Conservation (phyloP, 2,113 vertebrate species). For the Enhydra lutris region DNA sequence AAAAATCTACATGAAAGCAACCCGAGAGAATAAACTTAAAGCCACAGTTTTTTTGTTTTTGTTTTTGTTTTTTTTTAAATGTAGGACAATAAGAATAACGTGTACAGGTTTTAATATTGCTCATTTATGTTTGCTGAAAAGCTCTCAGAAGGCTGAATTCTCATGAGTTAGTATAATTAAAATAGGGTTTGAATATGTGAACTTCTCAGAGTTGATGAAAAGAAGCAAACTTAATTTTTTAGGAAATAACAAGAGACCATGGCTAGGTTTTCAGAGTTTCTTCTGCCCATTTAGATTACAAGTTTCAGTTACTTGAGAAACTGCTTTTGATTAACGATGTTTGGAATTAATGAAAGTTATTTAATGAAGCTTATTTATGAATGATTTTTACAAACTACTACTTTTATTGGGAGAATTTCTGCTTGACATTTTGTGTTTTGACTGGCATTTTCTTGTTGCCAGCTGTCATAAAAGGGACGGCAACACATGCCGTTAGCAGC, state of each 20-base stretch:
- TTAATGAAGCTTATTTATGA: conserved; percentile 68
- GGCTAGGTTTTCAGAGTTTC: background rate
- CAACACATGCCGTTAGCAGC: conserved; percentile 79
- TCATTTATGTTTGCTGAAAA: background rate
- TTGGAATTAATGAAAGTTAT: conserved; percentile 45
- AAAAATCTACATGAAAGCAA: background rate
- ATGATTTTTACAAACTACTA: conserved; percentile 73
- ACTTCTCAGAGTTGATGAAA: background rate
- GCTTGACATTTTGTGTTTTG: conserved; percentile 84
- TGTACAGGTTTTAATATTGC: background rate
- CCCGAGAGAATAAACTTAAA: background rate
- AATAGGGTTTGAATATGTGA: background rate
- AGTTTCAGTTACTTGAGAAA: background rate
- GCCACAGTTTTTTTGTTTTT: background rate
- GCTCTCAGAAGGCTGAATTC: background rate
- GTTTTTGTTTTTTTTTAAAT: background rate
- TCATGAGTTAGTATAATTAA: background rate
- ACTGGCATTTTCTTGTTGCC: conserved; percentile 89
- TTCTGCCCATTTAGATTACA: background rate
- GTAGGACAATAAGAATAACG: background rate
- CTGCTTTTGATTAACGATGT: background rate
- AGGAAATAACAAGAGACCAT: background rate
- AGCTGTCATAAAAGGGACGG: conserved; percentile 85
- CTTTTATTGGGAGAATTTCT: conserved; percentile 80
- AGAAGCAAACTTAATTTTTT: background rate